Conservation (phyloP, 2,113 vertebrate species). For the Australoheros scitulus region DNA sequence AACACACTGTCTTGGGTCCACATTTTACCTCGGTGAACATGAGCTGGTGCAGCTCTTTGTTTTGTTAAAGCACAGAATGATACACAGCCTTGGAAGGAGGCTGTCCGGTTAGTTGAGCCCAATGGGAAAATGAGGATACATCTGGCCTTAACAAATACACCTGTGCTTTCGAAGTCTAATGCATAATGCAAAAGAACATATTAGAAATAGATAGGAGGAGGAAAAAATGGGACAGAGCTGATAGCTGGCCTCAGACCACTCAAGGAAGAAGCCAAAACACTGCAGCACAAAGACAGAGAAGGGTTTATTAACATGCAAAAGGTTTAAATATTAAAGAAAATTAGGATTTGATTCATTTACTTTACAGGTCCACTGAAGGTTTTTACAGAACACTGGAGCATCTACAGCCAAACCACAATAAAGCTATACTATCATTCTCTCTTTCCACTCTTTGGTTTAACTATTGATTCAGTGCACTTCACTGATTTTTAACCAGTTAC, state of each 20-base stretch:
- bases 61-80: slow-evolving; percentile 46
- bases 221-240: slow-evolving; percentile 38
- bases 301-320: background rate
- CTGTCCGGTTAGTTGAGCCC: slow-evolving; percentile 51
- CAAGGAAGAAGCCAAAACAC: slow-evolving; percentile 20
- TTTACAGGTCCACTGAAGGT: background rate
- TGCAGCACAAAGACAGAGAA: background rate
- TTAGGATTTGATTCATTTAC: background rate
- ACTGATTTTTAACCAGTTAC: background rate
- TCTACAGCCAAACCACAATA: slow-evolving; percentile 7
- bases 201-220: slow-evolving; percentile 43
- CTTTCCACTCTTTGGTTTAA: background rate
- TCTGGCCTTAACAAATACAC: slow-evolving; percentile 68
- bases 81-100: slow-evolving; percentile 37
- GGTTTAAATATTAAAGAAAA: background rate
- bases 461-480: slow-evolving; percentile 5
- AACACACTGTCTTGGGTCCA: slow-evolving; percentile 14
- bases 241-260: background rate
- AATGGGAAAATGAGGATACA: slow-evolving; percentile 52
- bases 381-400: background rate
- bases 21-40: slow-evolving; percentile 7
- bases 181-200: slow-evolving; percentile 67
- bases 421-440: background rate
- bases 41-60: background rate
- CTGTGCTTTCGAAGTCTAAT: slow-evolving; percentile 59